A percentile compares a stretch with the other conserved stretches of the same genome.
Conservation (phyloP, 2,888 invertebrate genomes). For the Hypercompe scribonia region DNA sequence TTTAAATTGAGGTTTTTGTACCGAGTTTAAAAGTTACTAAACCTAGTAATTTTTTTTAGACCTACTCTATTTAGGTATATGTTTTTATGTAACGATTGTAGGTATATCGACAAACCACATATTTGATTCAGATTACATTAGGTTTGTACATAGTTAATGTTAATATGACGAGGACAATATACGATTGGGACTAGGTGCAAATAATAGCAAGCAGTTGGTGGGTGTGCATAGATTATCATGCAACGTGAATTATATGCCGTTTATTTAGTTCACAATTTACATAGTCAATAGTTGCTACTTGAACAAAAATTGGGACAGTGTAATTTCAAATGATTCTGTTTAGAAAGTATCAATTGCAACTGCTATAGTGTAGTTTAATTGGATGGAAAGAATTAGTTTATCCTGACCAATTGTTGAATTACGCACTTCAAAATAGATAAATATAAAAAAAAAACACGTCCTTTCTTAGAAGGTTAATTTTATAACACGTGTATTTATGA, state of each 20-base stretch:
- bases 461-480: background rate
- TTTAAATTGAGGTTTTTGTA: too few species aligned
- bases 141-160: slow-evolving; percentile 11
- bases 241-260: slow-evolving; percentile 10
- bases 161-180: slow-evolving; percentile 15
- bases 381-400: background rate
- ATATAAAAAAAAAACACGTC: background rate
- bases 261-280: background rate
- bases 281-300: background rate
- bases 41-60: too few species aligned
- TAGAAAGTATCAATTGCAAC: background rate
- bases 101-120: slow-evolving; percentile 5
- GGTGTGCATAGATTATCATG: slow-evolving; percentile 21
- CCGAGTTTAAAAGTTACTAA: too few species aligned
- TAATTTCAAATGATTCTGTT: background rate
- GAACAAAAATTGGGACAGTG: background rate
- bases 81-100: slow-evolving; percentile 8
- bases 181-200: slow-evolving; percentile 23
- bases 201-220: slow-evolving; percentile 23
- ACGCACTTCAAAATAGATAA: too few species aligned
- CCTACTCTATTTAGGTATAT: background rate
- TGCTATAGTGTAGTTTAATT: background rate
- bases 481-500: slow-evolving; percentile 22
- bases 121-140: slow-evolving; percentile 5
- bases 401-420: too few species aligned